Evolutionary conservation across 2,797 vertebrate species (phyloP), one percentile per base, ranked within the genome.

Genomic region (Xenopus petersii): DNA sequence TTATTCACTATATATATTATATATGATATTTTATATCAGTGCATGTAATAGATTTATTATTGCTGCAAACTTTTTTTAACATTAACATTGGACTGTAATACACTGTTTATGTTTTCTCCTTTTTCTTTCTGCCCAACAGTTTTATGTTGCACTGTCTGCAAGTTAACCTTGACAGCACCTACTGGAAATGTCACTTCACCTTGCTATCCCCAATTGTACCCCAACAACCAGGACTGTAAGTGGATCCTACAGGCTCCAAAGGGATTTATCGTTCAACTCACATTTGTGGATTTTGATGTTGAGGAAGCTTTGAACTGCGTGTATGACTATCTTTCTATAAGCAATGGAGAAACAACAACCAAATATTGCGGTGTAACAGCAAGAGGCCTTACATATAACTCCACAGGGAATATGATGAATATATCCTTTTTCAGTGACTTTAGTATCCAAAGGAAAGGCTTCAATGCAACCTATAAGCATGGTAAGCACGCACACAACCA

Each of bases 401-500:
- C 97, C 15, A 96, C 92, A 0, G 93, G 90, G 70, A 96, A 94
- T 87, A 85, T 94, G 84, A 95, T 99, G 95, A 90, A 91, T 65
- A 88, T 99, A 85, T 86, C 85, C 42, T 98, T 99, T 86, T 87
- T 84, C 82, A 96, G 96, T 0, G 97, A 99, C 91, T 98, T 99
- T 88, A 99, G 95, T 77, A 91, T 99, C 81, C 96, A 96, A 90
- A 98, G 96, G 89, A 95, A 82, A 84, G 97, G 97, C 68, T 99
- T 99, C 92, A 94, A 86, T 87, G 92, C 94, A 87, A 94, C 89
- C 88, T 98, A 94, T 85, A 85, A 84, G 73, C 92, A 95, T 90
- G 96, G 97, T 99, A 96, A 91, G 95, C 91, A 85, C 68, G 26
- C 33, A 42, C 6, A 42, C 36, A 42, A 6, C 36, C 26, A 30